Evolutionary conservation across 2,113 vertebrate species (phyloP).

Genomic region (Gopherus evgoodei): DNA sequence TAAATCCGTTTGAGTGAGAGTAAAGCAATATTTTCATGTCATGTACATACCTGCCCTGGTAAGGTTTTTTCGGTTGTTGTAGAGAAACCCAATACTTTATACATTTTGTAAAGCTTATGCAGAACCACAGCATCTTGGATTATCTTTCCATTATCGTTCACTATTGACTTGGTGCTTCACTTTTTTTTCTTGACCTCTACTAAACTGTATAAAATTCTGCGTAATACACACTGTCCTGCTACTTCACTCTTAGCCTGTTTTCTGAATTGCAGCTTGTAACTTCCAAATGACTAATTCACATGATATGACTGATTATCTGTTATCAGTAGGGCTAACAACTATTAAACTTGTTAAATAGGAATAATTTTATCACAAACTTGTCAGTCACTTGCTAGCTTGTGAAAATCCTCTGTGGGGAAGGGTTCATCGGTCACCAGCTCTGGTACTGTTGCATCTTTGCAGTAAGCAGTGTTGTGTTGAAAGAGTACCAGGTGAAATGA

Average conservation of each 20-base stretch:
- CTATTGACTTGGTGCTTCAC: constrained; percentile 50
- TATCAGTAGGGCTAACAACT: constrained; percentile 51
- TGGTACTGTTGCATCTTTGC: not conserved
- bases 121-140: constrained; percentile 68
- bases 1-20: constrained; percentile 76
- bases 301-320: constrained; percentile 30
- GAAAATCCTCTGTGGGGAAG: not conserved
- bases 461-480: not conserved
- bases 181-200: constrained; percentile 41
- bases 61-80: constrained; percentile 78
- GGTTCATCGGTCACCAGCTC: not conserved
- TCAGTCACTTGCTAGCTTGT: constrained; percentile 36
- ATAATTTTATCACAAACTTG: not conserved
- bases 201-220: constrained; percentile 68
- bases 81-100: constrained; percentile 81
- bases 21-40: constrained; percentile 82
- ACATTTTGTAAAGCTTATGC: constrained; percentile 80
- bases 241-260: constrained; percentile 66
- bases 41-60: constrained; percentile 81
- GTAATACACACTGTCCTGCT: constrained; percentile 66
- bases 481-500: not conserved
- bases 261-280: constrained; percentile 35
- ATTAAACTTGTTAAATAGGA: constrained; percentile 19
- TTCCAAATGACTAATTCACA: constrained; percentile 56
- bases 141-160: constrained; percentile 67